Conservation (phyloP, 1,140 invertebrate genomes). For the Rhopalosiphum maidis region DNA sequence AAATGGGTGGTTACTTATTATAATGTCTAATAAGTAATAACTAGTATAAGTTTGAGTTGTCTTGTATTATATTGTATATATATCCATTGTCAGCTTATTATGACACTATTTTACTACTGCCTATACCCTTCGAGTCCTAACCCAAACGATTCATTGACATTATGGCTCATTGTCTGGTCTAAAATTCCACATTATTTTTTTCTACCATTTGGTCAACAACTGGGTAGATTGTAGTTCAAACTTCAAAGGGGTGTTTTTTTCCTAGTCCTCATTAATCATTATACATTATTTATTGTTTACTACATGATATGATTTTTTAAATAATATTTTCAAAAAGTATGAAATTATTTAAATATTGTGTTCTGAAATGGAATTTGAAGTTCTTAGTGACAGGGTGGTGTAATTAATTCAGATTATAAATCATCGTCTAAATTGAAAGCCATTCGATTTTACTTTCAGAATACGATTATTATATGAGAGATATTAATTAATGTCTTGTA, state of each 20-base stretch:
- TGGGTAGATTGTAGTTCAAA: background rate
- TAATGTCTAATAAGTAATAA: background rate
- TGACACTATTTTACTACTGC: background rate
- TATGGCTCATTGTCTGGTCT: background rate
- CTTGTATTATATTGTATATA: too few species aligned
- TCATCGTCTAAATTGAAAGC: background rate
- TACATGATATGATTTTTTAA: background rate
- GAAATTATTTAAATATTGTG: background rate
- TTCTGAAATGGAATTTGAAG: background rate
- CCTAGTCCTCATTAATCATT: background rate
- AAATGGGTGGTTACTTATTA: background rate
- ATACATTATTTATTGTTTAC: background rate
- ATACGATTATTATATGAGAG: background rate
- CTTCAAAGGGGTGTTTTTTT: background rate
- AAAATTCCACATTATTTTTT: background rate
- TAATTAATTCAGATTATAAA: background rate
- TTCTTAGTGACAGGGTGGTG: background rate
- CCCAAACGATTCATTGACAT: background rate
- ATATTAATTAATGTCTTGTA: background rate
- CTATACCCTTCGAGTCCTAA: background rate
- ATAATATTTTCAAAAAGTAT: background rate
- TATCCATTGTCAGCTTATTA: background rate
- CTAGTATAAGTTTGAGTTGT: too few species aligned
- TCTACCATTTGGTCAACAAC: background rate
- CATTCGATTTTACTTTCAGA: background rate